Base-by-base conservation (phyloP, 2,888 invertebrate genomes). In the Sipunculus nudus region DNA sequence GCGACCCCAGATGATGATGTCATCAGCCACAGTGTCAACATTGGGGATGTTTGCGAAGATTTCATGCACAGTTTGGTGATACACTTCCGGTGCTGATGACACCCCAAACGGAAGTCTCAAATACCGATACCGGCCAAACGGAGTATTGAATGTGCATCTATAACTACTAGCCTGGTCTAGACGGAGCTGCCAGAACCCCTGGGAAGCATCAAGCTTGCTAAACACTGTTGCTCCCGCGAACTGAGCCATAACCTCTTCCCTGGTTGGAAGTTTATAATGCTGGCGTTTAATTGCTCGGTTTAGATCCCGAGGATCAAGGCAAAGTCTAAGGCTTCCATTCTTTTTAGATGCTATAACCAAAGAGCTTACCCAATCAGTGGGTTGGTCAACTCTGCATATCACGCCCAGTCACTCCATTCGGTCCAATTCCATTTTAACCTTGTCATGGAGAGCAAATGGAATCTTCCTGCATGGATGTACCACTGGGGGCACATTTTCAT, bases 351-450 rank as follows among this genome's bases (percentile, higher is more conserved):
- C 63, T 35, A 61, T 48, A n/a, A 62, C 66, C 39, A 71, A 23
- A n/a, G 54, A 61, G 54, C 53, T 70, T 8, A 71, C 71, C 72
- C 73, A 73, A 31, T 63, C 61, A 40, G 69, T 69, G 8, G 69
- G 72, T 40, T 69, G 59, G 46, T 54, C 52, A 10, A 72, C 61
- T 59, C 61, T 65, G 21, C n/a, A 31, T 19, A 72, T 68, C 10
- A 70, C 61, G 19, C 41, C 40, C 21, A 56, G 32, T 16, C 47
- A 8, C 32, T 65, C 62, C 59, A 72, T 62, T 16, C 47, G 19
- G 10, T 59, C 43, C 19, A 72, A 48, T 52, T 69, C 65, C 43
- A 49, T 47, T 59, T 67, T 64, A 19, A 70, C 32, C 39, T 59
- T 61, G 16, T 59, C 56, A 32, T 53, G 57, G 16, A 69, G 29